Base-by-base conservation (phyloP, 2,888 invertebrate genomes). In the Lacanobia wlatinum region DNA sequence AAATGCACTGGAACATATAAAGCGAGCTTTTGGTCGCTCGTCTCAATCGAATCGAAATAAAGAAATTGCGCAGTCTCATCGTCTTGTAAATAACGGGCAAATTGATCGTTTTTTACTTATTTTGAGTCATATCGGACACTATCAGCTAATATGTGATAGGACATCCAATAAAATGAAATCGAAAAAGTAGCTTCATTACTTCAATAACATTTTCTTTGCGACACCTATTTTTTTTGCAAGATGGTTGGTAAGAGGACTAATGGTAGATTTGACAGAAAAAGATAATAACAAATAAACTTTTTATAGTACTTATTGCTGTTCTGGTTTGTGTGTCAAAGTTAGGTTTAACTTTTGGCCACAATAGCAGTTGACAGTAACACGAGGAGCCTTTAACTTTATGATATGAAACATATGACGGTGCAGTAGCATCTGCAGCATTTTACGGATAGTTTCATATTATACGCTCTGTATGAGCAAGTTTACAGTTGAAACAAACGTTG, bases 51-150 rank as follows among this genome's bases (percentile, higher is more conserved):
- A 90, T 88, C 89, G 87, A 90, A 91, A 91, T 92, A 91, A 91
- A 92, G 90, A 88, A 89, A 90, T 90, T 84, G 87, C 87, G 92
- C 93, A 88, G 91, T 84, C 87, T 92, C 93, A 92, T 90, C 92
- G 89, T 90, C 87, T 93, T 91, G 85, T 91, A 92, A 92, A 91
- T 92, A 92, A 91, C 89, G 88, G 84, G 82, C 77, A 87, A 90
- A 92, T 91, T 88, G 91, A 88, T 89, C 88, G 87, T 88, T 91
- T 90, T 87, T 85, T 84, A 87, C 79, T 83, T 89, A 90, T 90
- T 90, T 89, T 75, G 88, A 86, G 86, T 88, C 85, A 90, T 90
- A 90, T 90, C 86, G 82, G 79, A 85, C 88, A 87, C 91, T 90
- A 87, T 90, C 87, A 83, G 84, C 84, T 84, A 87, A 88, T 84